These are phyloP conservation scores for Euwallacea similis DNA, from an alignment of 1,140 invertebrate genomes.

Conservation along the genomic window DNA sequence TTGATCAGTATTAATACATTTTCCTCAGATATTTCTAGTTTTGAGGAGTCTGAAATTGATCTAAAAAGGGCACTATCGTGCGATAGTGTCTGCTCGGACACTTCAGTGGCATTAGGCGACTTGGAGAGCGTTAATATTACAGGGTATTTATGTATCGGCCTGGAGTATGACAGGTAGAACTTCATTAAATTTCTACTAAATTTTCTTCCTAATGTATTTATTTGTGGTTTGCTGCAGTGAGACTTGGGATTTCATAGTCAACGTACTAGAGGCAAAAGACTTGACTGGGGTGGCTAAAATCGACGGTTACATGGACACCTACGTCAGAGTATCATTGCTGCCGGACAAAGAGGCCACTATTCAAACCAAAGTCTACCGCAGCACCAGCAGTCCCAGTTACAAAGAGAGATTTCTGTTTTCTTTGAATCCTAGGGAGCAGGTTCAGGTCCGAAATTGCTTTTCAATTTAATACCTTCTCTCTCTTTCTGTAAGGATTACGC, in stretches of 20 bases:
- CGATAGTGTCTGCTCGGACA: constrained; percentile 81
- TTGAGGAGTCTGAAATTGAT: constrained; percentile 42
- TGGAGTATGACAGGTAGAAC: constrained; percentile 71
- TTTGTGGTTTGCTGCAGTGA: constrained; percentile 57
- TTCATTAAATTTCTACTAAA: not conserved
- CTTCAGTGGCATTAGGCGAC: constrained; percentile 71
- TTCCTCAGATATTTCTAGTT: not conserved
- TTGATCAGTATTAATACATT: no score
- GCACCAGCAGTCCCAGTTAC: constrained; percentile 69
- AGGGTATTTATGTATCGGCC: constrained; percentile 74
- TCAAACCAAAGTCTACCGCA: constrained; percentile 73
- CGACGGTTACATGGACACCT: constrained; percentile 68
- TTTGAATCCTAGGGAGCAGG: constrained; percentile 58
- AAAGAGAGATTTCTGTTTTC: constrained; percentile 75
- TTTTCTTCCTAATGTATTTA: not conserved
- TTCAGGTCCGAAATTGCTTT: constrained; percentile 27
- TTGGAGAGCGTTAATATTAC: constrained; percentile 72
- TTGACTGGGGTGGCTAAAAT: constrained; percentile 64
- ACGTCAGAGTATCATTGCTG: constrained; percentile 73
- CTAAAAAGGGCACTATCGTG: constrained; percentile 74
- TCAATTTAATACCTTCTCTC: not conserved
- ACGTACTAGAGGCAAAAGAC: constrained; percentile 75
- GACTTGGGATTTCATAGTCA: constrained; percentile 71
- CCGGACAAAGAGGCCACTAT: constrained; percentile 71
- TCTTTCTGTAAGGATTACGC: no score